Base-by-base conservation (phyloP, 2,888 invertebrate species). In the Troides helena region DNA sequence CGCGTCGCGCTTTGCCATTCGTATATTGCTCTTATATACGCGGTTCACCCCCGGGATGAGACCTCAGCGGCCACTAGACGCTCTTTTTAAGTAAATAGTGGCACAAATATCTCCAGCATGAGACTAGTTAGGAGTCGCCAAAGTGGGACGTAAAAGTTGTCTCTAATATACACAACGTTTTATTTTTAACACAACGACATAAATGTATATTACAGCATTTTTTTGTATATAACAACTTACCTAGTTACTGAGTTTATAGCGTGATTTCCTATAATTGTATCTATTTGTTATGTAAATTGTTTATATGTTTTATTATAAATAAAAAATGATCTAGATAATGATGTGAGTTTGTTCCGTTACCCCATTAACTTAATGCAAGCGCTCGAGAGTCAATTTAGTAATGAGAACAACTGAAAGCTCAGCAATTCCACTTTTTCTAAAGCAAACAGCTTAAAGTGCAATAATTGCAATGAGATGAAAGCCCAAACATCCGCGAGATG, bases 61-160 rank as follows among this genome's bases (percentile, higher is more conserved):
- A 64, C 59, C 63, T 64, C 68, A 50, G 59, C 53, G 64, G 18
- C 50, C 63, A 68, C 30, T 63, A 50, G 67, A 68, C 62, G 67
- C 36, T 68, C 63, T 68, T 68, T 68, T 68, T 63, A 63, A 68
- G 63, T 68, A 68, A 68, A 68, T 68, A 59, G 53, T 64, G 62
- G 46, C 17, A 57, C 67, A 68, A 68, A 68, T 58, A 68, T 68
- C 8, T 68, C 67, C 25, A 58, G 67, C 30, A 30, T 57, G 25
- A 57, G 62, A 56, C 56, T 56, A 56, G n/a, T 61, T 56, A 50
- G 17, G 21, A 67, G 61, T 67, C 61, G 61, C 50, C n/a, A 66
- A 66, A 60, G 21, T 36, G 30, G 50, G 43, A 25, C 65, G 36
- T 21, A 65, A 64, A 65, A 65, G 21, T 39, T 56, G 10, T 10